Conservation (phyloP, 1,140 invertebrate genomes). For the Trinorchestia longiramus region DNA sequence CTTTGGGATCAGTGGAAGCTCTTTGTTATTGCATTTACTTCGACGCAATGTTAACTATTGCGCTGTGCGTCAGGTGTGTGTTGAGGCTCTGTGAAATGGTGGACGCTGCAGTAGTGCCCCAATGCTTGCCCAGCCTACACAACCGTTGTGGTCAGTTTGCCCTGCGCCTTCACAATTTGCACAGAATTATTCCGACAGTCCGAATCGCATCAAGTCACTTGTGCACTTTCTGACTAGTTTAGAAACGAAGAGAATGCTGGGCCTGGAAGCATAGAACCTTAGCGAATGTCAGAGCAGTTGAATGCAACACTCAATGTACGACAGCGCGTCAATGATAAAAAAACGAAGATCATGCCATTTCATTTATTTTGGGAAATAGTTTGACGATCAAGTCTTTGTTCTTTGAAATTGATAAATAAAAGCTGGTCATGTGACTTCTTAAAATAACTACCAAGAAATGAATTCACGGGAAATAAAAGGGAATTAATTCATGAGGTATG, state of each 20-base stretch:
- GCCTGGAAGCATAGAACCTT: background rate
- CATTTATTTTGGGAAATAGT: background rate
- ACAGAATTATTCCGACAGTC: background rate
- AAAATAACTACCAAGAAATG: too few species aligned
- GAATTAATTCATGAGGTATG: too few species aligned
- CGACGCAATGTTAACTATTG: background rate
- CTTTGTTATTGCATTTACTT: background rate
- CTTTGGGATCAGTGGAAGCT: background rate
- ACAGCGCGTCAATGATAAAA: too few species aligned
- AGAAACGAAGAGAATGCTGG: background rate
- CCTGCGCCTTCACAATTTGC: background rate
- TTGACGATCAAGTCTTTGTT: too few species aligned
- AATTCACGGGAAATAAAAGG: too few species aligned
- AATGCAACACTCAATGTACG: too few species aligned
- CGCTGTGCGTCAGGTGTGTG: background rate
- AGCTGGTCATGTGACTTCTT: too few species aligned
- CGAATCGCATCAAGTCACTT: background rate
- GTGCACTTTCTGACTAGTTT: background rate
- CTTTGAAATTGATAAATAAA: too few species aligned
- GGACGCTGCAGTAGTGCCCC: background rate
- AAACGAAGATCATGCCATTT: background rate
- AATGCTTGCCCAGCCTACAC: background rate
- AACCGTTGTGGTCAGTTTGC: background rate
- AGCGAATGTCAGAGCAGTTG: background rate
- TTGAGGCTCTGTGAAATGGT: too few species aligned